These are phyloP conservation scores for Gobio gobio DNA, from an alignment of 2,113 vertebrate species.

Conservation along the genomic window DNA sequence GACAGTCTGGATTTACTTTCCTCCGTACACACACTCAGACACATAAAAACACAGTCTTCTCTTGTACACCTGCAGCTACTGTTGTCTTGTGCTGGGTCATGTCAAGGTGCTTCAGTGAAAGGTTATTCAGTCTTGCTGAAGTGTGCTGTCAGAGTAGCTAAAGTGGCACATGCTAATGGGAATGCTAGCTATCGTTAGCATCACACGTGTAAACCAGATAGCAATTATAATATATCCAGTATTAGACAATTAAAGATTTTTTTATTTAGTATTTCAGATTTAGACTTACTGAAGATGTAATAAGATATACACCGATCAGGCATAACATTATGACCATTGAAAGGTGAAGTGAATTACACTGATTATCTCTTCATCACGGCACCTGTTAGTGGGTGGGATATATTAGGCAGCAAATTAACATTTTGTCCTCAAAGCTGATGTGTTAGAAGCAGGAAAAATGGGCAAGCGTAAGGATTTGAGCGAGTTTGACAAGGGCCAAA, in stretches of 20 bases:
- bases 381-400: too few relatives aligned
- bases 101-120: conserved; percentile 8
- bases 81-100: conserved; percentile 10
- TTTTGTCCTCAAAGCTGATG: too few relatives aligned
- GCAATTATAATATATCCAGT: not conserved
- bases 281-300: not conserved
- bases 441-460: too few relatives aligned
- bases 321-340: too few relatives aligned
- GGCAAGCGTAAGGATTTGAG: too few relatives aligned
- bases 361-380: too few relatives aligned
- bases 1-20: conserved; percentile 24
- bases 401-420: too few relatives aligned
- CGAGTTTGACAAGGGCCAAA: too few relatives aligned
- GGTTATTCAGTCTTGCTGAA: not conserved
- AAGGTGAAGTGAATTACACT: too few relatives aligned
- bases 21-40: conserved; percentile 3
- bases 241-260: not conserved
- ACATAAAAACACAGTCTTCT: not conserved
- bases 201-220: not conserved
- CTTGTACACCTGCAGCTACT: conserved; percentile 12
- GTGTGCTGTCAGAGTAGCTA: not conserved
- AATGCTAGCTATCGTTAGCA: not conserved
- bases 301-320: too few relatives aligned
- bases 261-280: not conserved
- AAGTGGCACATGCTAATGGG: not conserved